Percentiles rank a stretch among this genome's conserved stretches.
phyloP scores from a whole-genome alignment of 53 echinoderm and acorn worm species.

The Henricia sp. region DNA sequence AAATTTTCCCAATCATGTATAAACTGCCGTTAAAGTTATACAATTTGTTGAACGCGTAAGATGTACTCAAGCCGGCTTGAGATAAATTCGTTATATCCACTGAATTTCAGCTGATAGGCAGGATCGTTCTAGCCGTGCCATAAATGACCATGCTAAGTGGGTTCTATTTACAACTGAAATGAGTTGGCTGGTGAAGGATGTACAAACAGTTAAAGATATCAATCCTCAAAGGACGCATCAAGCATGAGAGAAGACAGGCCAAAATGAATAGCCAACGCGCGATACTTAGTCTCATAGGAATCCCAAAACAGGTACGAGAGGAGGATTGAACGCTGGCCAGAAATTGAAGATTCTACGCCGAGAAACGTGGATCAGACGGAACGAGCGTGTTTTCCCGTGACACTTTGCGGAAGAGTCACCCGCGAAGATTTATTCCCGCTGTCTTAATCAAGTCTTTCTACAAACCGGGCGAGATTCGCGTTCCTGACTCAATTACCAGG shows the following conservation, averaged over 20 bases:
- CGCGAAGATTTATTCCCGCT: constrained; percentile 19
- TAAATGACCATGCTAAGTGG: constrained; percentile 17
- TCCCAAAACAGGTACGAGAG: neutral
- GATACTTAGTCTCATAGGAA: constrained; percentile 29
- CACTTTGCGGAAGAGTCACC: neutral
- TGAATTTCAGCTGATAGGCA: no score
- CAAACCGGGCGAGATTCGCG: neutral
- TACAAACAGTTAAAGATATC: constrained; percentile 42
- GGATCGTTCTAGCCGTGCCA: no score
- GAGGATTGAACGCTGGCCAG: neutral
- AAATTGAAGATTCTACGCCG: neutral
- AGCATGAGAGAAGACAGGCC: neutral
- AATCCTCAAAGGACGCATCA: constrained; percentile 3
- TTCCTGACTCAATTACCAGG: constrained; percentile 51
- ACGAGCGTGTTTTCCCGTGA: neutral
- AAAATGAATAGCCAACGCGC: constrained; percentile 36
- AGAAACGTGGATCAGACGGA: neutral
- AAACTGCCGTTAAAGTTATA: no score
- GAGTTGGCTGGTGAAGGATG: constrained; percentile 26
- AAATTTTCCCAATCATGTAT: no score
- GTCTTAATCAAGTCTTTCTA: constrained; percentile 52
- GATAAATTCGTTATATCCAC: no score
- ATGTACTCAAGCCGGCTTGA: no score
- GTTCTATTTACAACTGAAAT: constrained; percentile 32
- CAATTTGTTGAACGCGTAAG: no score